Percentiles rank a stretch among this genome's conserved stretches.
Conservation (phyloP, 1,140 invertebrate genomes). For the Campoletis sonorensis region DNA sequence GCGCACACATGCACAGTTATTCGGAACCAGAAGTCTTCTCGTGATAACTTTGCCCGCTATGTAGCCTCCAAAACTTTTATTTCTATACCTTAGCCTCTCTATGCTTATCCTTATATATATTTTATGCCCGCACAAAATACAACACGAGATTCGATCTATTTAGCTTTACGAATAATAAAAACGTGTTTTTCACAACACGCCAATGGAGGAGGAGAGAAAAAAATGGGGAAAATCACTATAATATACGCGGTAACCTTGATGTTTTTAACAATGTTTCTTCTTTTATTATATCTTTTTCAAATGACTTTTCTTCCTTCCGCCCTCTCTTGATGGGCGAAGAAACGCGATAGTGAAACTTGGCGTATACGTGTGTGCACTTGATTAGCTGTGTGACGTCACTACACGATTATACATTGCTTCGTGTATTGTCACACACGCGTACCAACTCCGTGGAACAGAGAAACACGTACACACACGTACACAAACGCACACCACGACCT, state of each 20-base stretch:
- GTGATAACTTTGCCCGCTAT: background rate
- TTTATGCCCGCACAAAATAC: no score
- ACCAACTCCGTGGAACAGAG: background rate
- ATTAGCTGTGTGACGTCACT: slow-evolving; percentile 75
- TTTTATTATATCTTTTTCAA: no score
- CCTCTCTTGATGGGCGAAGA: slow-evolving; percentile 7
- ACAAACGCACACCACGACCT: slow-evolving; percentile 10
- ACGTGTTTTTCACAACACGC: no score
- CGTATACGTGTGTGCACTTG: slow-evolving; percentile 67
- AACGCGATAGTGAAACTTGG: slow-evolving; percentile 4
- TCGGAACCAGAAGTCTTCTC: background rate
- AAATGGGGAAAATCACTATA: no score
- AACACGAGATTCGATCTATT: no score
- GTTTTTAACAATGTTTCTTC: no score
- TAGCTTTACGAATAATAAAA: no score
- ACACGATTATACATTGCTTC: slow-evolving; percentile 71
- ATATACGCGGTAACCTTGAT: no score
- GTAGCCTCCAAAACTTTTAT: background rate
- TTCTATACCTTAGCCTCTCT: background rate
- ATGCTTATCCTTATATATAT: background rate
- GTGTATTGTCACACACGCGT: slow-evolving; percentile 65
- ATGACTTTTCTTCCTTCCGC: slow-evolving; percentile 12
- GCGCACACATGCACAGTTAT: slow-evolving; percentile 8
- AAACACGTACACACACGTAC: background rate
- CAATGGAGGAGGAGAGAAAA: no score